Evolutionary conservation across 2,888 invertebrate genomes (phyloP), one percentile per base, ranked within the genome.

Genomic region (Cheilosia soror): DNA sequence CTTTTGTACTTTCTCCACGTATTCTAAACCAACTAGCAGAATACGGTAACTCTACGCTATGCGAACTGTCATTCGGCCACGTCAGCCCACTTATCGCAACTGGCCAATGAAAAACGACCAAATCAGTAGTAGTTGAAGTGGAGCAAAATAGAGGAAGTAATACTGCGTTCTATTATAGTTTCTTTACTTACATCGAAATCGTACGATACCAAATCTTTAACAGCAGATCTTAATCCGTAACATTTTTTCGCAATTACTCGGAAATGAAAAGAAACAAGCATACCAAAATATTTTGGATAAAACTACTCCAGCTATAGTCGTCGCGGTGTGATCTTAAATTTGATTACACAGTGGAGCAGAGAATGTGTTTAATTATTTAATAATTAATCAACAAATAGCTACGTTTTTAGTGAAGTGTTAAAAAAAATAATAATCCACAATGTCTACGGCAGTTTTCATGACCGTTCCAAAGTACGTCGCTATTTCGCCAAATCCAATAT

Each of bases 391-490:
- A 51, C 42, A 27, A 51, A 13, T 29, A 5, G 13, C 44, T 47
- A 44, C 15, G 13, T 33, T 15, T 58, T 27, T 44, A 71, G 47
- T 58, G 29, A 55, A 72, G 40, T 29, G 47, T 55, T 27, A 44
- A 29, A 11, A 37, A 42, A 40, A 49, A 9, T 29, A 40, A 68
- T 6, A n/a, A 68, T 25, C 25, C 0, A 71, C 20, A 76, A 85
- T 85, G 85, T 57, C 69, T 5, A 81, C 77, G 31, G 87, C 90
- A 84, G 90, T 92, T 87, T 89, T 92, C 66, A 88, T 92, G 73
- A 89, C 91, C 7, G 89, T 91, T 62, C 91, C 91, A 25, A 92
- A 92, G 87, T 91, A 89, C 88, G 90, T 91, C 77, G 88, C 91
- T 51, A 89, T 91, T 71, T 89, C 90, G 47, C 88, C 89, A 3